A percentile compares a stretch with the other conserved stretches of the same genome.
phyloP scores from a whole-genome alignment of 1,140 invertebrate species.

The Neodiprion fabricii region DNA sequence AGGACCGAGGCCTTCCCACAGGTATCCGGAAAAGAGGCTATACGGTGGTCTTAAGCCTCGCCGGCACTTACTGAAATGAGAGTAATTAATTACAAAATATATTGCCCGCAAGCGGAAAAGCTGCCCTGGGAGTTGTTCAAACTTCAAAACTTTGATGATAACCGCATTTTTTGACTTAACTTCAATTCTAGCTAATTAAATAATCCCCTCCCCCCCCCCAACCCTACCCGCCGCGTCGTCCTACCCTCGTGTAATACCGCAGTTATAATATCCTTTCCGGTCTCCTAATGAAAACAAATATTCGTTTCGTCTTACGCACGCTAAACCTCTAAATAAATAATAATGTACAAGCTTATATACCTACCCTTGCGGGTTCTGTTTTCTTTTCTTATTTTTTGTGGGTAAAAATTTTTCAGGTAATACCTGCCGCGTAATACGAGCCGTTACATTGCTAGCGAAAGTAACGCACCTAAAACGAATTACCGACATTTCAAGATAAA shows the following conservation, averaged over 20 bases:
- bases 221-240: too few relatives aligned
- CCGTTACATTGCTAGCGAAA: too few relatives aligned
- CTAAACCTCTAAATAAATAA: not conserved
- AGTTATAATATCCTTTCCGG: not conserved
- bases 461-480: too few relatives aligned
- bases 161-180: slow-evolving; percentile 9
- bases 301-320: not conserved
- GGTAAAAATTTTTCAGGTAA: too few relatives aligned
- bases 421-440: too few relatives aligned
- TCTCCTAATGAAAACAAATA: not conserved
- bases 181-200: slow-evolving; percentile 14
- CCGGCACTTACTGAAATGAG: slow-evolving; percentile 9
- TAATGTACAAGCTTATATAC: too few relatives aligned
- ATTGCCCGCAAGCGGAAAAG: not conserved
- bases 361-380: too few relatives aligned
- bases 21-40: not conserved
- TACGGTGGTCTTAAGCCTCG: slow-evolving; percentile 5
- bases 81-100: slow-evolving; percentile 14
- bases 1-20: too few relatives aligned
- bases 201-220: not conserved
- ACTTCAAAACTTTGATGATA: slow-evolving; percentile 9
- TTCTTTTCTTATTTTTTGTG: too few relatives aligned
- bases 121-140: not conserved
- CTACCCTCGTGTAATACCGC: not conserved
- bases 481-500: too few relatives aligned